Evolutionary conservation across 2,113 vertebrate genomes (phyloP).

Genomic region (Syngnathus typhle): DNA sequence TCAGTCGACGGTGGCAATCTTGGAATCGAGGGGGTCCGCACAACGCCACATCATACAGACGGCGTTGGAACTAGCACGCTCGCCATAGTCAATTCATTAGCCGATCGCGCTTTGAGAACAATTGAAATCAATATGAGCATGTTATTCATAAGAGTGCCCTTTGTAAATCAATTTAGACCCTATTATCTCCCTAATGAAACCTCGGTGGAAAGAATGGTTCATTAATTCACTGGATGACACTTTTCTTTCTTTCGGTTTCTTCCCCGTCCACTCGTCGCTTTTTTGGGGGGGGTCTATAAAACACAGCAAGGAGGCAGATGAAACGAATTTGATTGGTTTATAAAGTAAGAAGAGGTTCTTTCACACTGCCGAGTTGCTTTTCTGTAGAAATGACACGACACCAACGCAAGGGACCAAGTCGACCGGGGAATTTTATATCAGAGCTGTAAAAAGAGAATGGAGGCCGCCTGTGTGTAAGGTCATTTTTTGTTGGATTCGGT

Average conservation of each 20-base stretch:
- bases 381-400: background rate
- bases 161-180: constrained; percentile 59
- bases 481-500: background rate
- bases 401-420: background rate
- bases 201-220: constrained; percentile 47
- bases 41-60: background rate
- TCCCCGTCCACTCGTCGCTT: constrained; percentile 7
- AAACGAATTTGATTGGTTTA: constrained; percentile 14
- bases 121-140: constrained; percentile 53
- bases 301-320: background rate
- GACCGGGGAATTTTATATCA: background rate
- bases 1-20: background rate
- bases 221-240: constrained; percentile 50
- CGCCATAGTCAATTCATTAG: constrained; percentile 46
- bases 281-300: constrained; percentile 21
- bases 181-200: constrained; percentile 62
- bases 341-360: constrained; percentile 12
- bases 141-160: constrained; percentile 59
- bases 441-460: background rate
- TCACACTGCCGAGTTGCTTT: constrained; percentile 19
- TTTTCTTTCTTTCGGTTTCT: constrained; percentile 25
- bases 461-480: background rate
- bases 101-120: constrained; percentile 37
- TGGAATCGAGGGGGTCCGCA: background rate
- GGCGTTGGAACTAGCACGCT: background rate